These are phyloP conservation scores for Branchipolynoe longqiensis DNA, from an alignment of 2,888 invertebrate species.

Conservation along the genomic window DNA sequence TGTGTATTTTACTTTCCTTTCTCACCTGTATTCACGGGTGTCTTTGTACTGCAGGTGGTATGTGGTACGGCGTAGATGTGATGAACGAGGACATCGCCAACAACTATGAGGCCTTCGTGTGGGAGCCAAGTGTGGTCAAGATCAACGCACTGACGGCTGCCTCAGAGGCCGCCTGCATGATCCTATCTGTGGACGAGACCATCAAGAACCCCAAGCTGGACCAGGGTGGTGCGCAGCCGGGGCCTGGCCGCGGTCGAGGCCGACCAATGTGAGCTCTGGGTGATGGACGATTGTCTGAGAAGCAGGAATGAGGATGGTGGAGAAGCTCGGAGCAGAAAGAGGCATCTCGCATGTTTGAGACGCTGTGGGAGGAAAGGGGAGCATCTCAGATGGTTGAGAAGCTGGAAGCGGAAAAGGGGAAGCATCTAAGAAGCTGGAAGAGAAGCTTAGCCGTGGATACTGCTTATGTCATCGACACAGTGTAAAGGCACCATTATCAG, in stretches of 20 bases:
- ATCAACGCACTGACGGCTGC: slow-evolving; percentile 98
- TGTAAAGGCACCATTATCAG: too few relatives aligned
- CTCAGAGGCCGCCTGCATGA: slow-evolving; percentile 95
- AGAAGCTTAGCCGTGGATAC: too few relatives aligned
- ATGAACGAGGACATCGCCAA: slow-evolving; percentile 95
- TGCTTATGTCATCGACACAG: too few relatives aligned
- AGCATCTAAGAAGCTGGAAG: too few relatives aligned
- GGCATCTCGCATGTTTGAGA: too few relatives aligned
- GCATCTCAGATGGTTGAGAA: too few relatives aligned
- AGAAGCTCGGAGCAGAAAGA: too few relatives aligned
- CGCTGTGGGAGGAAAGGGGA: too few relatives aligned
- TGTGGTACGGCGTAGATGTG: slow-evolving; percentile 98
- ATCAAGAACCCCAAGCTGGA: slow-evolving; percentile 89
- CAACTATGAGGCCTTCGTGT: slow-evolving; percentile 95
- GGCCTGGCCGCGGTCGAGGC: slow-evolving; percentile 76
- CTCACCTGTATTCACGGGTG: too few relatives aligned
- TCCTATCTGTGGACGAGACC: slow-evolving; percentile 98
- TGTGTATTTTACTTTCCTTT: too few relatives aligned
- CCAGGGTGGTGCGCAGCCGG: slow-evolving; percentile 70
- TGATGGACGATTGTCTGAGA: background rate
- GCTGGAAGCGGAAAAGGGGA: too few relatives aligned
- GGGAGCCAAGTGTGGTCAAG: slow-evolving; percentile 99
- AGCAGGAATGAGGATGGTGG: too few relatives aligned
- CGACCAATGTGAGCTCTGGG: slow-evolving; percentile 10
- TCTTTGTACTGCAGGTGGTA: slow-evolving; percentile 84